These are phyloP conservation scores for Hydroisotoma schaefferi DNA, from an alignment of 2,888 invertebrate species.

Conservation along the genomic window DNA sequence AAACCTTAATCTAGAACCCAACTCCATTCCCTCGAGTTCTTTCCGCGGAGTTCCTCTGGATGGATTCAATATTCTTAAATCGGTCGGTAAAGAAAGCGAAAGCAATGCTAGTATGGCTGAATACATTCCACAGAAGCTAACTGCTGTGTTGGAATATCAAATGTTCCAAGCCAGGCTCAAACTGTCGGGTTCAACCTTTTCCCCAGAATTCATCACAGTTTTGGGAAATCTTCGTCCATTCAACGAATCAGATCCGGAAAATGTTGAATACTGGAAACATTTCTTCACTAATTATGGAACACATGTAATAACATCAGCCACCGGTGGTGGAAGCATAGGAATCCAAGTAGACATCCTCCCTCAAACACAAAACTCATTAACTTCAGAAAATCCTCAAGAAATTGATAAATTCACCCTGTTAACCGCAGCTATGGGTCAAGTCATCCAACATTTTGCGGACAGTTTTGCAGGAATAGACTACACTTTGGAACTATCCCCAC, in stretches of 20 bases:
- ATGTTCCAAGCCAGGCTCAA: not conserved
- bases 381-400: not conserved
- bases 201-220: not conserved
- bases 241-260: not conserved
- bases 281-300: not conserved
- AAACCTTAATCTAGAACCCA: constrained; percentile 9
- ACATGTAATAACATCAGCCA: not conserved
- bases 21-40: not conserved
- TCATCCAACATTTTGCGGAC: not conserved
- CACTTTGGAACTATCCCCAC: not conserved
- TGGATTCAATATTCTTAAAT: constrained; percentile 1
- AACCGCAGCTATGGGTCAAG: not conserved
- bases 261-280: not conserved
- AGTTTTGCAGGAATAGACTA: not conserved
- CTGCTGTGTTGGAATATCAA: not conserved
- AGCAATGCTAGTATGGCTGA: not conserved
- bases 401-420: not conserved
- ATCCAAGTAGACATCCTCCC: not conserved
- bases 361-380: not conserved
- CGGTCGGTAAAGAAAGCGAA: too few relatives aligned
- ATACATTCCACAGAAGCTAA: not conserved
- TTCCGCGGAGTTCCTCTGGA: not conserved
- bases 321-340: not conserved
- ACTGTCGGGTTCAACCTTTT: not conserved
- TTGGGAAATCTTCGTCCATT: not conserved